phyloP scores from a whole-genome alignment of 2,113 vertebrate genomes.

The Kryptolebias marmoratus region DNA sequence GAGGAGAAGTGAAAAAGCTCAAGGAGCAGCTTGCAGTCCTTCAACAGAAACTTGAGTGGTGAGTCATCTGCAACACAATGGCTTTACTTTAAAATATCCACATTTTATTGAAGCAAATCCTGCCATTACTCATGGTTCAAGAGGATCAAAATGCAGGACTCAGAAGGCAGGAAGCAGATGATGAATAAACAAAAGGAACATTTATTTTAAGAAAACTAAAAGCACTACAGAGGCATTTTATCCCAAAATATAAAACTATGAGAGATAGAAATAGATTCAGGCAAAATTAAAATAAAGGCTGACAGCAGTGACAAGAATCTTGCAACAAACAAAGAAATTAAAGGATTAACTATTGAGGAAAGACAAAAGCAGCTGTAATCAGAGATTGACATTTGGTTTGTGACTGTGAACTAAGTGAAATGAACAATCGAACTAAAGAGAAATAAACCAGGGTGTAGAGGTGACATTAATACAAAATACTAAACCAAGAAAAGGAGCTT shows the following conservation, averaged over 20 bases:
- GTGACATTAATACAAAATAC: too few species aligned
- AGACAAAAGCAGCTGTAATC: too few species aligned
- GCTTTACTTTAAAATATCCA: not conserved
- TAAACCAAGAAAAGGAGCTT: not conserved
- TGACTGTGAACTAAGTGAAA: too few species aligned
- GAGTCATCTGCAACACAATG: slow-evolving; percentile 1
- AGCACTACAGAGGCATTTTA: not conserved
- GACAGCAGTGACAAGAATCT: too few species aligned
- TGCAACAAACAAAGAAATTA: too few species aligned
- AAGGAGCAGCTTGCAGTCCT: slow-evolving; percentile 86
- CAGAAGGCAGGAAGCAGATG: not conserved
- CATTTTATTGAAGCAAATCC: not conserved
- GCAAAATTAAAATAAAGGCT: too few species aligned
- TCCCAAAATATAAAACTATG: not conserved
- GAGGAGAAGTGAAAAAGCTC: slow-evolving; percentile 85
- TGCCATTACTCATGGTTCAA: not conserved
- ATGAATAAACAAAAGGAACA: not conserved
- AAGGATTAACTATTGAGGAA: too few species aligned
- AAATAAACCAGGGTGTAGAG: too few species aligned
- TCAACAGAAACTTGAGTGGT: slow-evolving; percentile 93
- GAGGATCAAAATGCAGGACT: not conserved
- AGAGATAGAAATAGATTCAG: too few species aligned
- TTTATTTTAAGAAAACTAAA: not conserved
- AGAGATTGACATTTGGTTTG: too few species aligned
- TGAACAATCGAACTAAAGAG: too few species aligned